Conservation (phyloP, 2,797 vertebrate species). For the Lophotriccus pileatus region DNA sequence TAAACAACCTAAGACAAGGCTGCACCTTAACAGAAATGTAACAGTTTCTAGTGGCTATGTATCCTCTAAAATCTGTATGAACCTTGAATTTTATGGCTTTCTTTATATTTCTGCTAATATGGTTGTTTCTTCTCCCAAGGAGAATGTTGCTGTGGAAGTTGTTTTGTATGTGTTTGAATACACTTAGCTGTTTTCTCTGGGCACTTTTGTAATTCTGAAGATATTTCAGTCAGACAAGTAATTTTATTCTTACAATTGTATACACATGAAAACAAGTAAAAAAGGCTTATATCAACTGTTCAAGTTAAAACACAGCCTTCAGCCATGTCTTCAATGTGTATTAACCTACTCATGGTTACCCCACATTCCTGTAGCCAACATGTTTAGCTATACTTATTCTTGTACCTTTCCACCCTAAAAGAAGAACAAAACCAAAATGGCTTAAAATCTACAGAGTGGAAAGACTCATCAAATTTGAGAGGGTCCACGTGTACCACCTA, state of each 20-base stretch:
- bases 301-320: background rate
- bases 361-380: background rate
- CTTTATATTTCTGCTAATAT: background rate
- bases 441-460: background rate
- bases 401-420: background rate
- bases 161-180: background rate
- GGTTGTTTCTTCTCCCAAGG: background rate
- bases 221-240: background rate
- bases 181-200: background rate
- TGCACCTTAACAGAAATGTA: background rate
- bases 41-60: background rate
- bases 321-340: background rate
- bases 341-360: background rate
- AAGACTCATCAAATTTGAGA: background rate
- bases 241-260: background rate
- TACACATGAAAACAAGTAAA: background rate
- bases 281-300: rapidly evolving
- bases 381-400: background rate
- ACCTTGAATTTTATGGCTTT: background rate
- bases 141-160: background rate
- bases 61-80: background rate
- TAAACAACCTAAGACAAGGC: background rate
- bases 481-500: background rate
- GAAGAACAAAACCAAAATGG: background rate
- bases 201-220: background rate